Percentiles rank a stretch among this genome's conserved stretches.
Evolutionary conservation across 1,140 invertebrate species (phyloP).

Genomic region (Aphaenogaster ashmeadi): DNA sequence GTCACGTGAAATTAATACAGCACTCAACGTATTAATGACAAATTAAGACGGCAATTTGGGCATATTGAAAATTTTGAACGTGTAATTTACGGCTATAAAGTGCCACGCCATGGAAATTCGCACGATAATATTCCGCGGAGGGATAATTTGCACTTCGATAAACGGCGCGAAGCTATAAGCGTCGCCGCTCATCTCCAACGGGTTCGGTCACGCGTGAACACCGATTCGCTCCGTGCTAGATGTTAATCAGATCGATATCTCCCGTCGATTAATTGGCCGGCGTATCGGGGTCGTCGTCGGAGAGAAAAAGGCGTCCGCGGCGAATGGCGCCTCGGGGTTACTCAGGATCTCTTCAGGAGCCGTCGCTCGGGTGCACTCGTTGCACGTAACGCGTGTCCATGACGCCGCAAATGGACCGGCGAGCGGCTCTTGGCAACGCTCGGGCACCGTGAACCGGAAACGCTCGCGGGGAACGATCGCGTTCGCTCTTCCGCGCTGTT

Average conservation of each 20-base stretch:
- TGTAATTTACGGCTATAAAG: background rate
- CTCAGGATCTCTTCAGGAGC: background rate
- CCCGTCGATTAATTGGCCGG: slow-evolving; percentile 48
- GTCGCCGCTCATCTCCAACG: slow-evolving; percentile 5
- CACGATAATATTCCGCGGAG: slow-evolving; percentile 10
- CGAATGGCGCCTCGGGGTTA: background rate
- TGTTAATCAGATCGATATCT: slow-evolving; percentile 57
- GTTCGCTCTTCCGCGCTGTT: slow-evolving; percentile 24
- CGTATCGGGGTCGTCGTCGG: slow-evolving; percentile 2
- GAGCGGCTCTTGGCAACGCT: background rate
- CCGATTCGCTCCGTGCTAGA: slow-evolving; percentile 53
- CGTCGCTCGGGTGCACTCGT: background rate
- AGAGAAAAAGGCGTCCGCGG: slow-evolving; percentile 4
- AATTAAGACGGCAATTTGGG: slow-evolving; percentile 5
- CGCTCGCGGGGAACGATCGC: slow-evolving; percentile 21
- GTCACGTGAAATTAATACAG: too few relatives aligned
- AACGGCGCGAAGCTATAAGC: background rate
- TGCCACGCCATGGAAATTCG: slow-evolving; percentile 7
- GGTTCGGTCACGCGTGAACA: slow-evolving; percentile 20
- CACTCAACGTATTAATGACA: too few relatives aligned
- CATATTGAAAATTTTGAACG: slow-evolving; percentile 2
- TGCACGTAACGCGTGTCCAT: slow-evolving; percentile 7
- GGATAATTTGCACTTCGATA: background rate
- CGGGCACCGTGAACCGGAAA: slow-evolving; percentile 15
- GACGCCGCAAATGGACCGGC: slow-evolving; percentile 50